Evolutionary conservation across 2,113 vertebrate species (phyloP).

Genomic region (Eurystomus gularis): DNA sequence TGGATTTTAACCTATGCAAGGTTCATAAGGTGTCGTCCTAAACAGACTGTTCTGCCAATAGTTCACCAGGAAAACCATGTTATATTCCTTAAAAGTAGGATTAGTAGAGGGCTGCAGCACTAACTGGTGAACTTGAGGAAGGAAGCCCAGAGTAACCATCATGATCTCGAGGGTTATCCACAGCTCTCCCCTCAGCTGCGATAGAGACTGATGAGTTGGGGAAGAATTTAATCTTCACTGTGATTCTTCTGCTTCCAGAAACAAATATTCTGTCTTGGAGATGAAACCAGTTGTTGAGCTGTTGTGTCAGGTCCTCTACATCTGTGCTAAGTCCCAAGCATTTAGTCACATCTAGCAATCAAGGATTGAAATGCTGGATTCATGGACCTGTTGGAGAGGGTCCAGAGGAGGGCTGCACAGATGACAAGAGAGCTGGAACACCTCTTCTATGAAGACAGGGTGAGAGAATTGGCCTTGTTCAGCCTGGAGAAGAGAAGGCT

Average conservation of each 20-base stretch:
- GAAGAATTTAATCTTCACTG: background rate
- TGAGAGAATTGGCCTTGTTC: no score
- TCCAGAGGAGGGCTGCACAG: no score
- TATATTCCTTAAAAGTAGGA: background rate
- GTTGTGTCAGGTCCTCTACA: background rate
- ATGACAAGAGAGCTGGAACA: no score
- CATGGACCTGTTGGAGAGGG: no score
- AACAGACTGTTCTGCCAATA: background rate
- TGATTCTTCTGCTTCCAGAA: background rate
- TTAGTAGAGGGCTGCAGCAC: background rate
- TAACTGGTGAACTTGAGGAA: background rate
- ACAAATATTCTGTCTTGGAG: background rate
- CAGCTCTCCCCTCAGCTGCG: background rate
- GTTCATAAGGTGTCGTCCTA: background rate
- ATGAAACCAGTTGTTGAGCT: background rate
- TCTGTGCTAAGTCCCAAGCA: background rate
- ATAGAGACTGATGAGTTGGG: accelerated
- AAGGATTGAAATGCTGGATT: background rate
- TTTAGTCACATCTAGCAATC: background rate
- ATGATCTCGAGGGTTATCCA: background rate
- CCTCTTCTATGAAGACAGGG: no score
- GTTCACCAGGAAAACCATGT: background rate
- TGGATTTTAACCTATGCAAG: background rate
- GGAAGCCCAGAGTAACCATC: background rate
- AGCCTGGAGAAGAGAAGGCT: no score